Evolutionary conservation across 64 coral and sea anemone genomes (phyloP).

Genomic region (Montipora foliosa): DNA sequence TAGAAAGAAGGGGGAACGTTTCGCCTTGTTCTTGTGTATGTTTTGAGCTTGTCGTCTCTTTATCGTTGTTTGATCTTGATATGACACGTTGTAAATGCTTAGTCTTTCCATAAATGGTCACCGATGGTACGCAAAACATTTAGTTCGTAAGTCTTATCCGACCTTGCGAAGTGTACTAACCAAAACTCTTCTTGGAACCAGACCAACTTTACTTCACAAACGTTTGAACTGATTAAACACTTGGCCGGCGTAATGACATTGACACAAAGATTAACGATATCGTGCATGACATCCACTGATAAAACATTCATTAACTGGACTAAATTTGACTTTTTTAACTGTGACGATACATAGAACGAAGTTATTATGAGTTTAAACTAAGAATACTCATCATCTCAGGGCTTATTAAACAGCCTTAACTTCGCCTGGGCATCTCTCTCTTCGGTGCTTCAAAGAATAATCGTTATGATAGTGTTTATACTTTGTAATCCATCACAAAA

Average conservation of each 20-base stretch:
- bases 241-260: not conserved
- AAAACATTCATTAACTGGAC: not conserved
- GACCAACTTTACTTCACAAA: not conserved
- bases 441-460: not conserved
- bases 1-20: conserved; percentile 3
- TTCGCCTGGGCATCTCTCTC: not conserved
- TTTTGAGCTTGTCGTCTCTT: not conserved
- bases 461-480: not conserved
- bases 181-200: not conserved
- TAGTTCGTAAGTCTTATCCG: not conserved
- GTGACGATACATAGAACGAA: too few relatives aligned
- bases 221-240: not conserved
- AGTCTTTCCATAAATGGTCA: conserved; percentile 14
- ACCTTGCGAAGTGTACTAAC: too few relatives aligned
- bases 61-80: not conserved
- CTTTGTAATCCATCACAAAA: conserved; percentile 13
- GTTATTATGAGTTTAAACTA: too few relatives aligned
- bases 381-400: too few relatives aligned
- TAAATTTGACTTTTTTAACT: too few relatives aligned
- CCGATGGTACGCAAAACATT: not conserved
- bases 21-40: not conserved
- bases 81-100: conserved; percentile 14
- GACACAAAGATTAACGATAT: not conserved
- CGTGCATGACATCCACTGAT: not conserved
- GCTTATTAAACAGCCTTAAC: too few relatives aligned